Evolutionary conservation across 2,113 vertebrate species (phyloP), one percentile per base, ranked within the genome.

Genomic region (Malaclemys terrapin): DNA sequence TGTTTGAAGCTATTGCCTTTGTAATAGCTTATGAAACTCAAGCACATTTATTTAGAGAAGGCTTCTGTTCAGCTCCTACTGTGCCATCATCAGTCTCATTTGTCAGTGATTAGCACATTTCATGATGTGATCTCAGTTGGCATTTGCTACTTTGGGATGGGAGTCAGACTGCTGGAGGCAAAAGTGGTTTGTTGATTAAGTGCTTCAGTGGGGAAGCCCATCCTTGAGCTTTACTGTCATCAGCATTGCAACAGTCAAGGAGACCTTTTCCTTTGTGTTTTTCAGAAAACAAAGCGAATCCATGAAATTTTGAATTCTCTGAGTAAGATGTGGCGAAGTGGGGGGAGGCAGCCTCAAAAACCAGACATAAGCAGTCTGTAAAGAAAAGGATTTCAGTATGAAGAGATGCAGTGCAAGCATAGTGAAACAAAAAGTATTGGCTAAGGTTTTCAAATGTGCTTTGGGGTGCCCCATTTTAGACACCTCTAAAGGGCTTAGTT

Each of bases 41-140:
- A 24, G 54, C 0, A 14, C 0, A 0, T 80, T 87, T 0, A 1
- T 49, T 22, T 7, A 88, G 69, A 75, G 47, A 38, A 1, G 1
- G 14, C 38, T 53, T 87, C 13, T 1, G 0, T 86, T 13, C 3
- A 1, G 54, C 1, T 1, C 95, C 91, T 4, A 85, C 96, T 57
- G 88, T 88, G 89, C 84, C 84, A 2, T 96, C 95, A 94, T 92
- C 89, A 91, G 56, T 56, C 86, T 93, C 90, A 49, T 94, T 97
- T 96, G 86, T 75, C 1, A 5, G 92, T 95, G 95, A 96, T 95
- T 92, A 97, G 85, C 78, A 76, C 72, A n/a, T 93, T 90, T 92
- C 20, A 0, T 0, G 9, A 72, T 86, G 86, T 25, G 0, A 3
- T 38, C 90, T 82, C 11, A 0, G n/a, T 62, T 87, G 89, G 95